A percentile compares a stretch with the other conserved stretches of the same genome.
Evolutionary conservation across 2,888 invertebrate species (phyloP).

Genomic region (Junonia oenone): DNA sequence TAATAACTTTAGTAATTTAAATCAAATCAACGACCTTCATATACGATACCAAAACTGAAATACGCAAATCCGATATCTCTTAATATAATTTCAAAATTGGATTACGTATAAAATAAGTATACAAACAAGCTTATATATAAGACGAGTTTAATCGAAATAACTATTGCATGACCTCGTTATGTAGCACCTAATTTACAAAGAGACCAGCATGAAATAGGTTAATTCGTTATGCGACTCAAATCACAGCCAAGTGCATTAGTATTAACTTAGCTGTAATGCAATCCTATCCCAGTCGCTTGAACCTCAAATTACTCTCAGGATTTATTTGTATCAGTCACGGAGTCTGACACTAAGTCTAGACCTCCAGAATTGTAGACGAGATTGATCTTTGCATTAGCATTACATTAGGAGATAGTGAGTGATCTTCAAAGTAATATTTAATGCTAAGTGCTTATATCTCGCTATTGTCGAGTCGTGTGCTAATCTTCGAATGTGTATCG

Average conservation of each 20-base stretch:
- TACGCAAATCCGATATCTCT: not conserved
- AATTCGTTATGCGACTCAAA: conserved; percentile 27
- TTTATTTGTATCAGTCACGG: conserved; percentile 38
- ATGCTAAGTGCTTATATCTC: conserved; percentile 1
- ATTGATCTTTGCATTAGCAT: conserved; percentile 59
- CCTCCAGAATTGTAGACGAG: conserved; percentile 38
- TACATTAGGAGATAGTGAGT: conserved; percentile 28
- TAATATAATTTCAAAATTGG: not conserved
- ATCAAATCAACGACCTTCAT: not conserved
- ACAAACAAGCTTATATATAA: not conserved
- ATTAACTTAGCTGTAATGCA: conserved; percentile 31
- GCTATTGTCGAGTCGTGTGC: not conserved
- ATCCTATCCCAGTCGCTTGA: conserved; percentile 31
- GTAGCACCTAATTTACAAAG: conserved; percentile 12
- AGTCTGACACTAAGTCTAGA: conserved; percentile 37
- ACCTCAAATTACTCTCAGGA: conserved; percentile 29
- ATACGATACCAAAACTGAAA: not conserved
- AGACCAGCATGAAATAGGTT: conserved; percentile 18
- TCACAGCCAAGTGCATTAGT: conserved; percentile 30
- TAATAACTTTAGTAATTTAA: not conserved
- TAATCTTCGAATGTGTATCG: conserved; percentile 7
- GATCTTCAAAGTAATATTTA: conserved; percentile 5
- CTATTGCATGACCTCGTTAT: conserved; percentile 1
- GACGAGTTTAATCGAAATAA: not conserved
- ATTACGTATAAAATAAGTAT: not conserved